Evolutionary conservation across 1,140 invertebrate species (phyloP).

Genomic region (Bactericera cockerelli): DNA sequence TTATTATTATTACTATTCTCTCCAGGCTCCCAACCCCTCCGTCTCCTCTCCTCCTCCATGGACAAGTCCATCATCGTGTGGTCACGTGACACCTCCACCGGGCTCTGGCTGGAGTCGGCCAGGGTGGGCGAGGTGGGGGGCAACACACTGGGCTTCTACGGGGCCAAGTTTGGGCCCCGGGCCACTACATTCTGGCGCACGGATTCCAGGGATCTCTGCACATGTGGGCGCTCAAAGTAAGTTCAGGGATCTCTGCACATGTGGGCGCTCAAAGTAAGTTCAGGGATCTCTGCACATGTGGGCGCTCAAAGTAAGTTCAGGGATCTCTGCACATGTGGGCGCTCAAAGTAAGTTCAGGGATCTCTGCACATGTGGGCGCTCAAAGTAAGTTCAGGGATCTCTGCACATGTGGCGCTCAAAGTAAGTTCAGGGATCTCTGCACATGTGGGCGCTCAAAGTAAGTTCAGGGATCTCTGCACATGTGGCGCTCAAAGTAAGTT

Average conservation of each 20-base stretch:
- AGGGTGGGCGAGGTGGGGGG: conserved; percentile 81
- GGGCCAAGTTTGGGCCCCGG: conserved; percentile 60
- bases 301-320: conserved; percentile 44
- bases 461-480: too few relatives aligned
- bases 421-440: conserved; percentile 84
- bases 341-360: too few relatives aligned
- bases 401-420: too few relatives aligned
- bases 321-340: too few relatives aligned
- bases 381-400: too few relatives aligned
- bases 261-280: conserved; percentile 59
- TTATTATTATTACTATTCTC: not conserved
- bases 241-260: conserved; percentile 85
- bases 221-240: conserved; percentile 59
- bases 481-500: conserved; percentile 57
- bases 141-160: conserved; percentile 83
- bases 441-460: too few relatives aligned
- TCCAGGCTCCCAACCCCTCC: not conserved
- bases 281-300: conserved; percentile 91
- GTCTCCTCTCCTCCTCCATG: conserved; percentile 65
- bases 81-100: conserved; percentile 42
- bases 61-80: conserved; percentile 92
- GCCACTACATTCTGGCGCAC: conserved; percentile 58
- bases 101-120: conserved; percentile 68
- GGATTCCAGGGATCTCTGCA: conserved; percentile 88
- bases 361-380: too few relatives aligned